Evolutionary conservation across 2,888 invertebrate genomes (phyloP).

Genomic region (Formica aserva): DNA sequence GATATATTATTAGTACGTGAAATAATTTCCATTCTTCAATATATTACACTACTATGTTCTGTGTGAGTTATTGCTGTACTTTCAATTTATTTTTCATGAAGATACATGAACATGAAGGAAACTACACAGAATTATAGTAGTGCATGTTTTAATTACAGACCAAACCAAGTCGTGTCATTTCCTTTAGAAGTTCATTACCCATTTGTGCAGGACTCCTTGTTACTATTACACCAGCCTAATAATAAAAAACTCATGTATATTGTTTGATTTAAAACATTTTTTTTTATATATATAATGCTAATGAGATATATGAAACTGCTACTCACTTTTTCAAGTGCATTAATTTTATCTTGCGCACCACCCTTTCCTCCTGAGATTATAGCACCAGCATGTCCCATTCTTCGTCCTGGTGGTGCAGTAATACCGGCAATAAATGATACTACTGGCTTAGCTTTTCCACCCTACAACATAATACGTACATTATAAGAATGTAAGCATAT

Average conservation of each 20-base stretch:
- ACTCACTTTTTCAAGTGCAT: constrained; percentile 93
- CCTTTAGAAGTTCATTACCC: constrained; percentile 95
- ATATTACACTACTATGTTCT: constrained; percentile 56
- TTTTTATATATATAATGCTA: constrained; percentile 7
- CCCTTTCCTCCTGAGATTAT: constrained; percentile 99
- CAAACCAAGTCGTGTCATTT: constrained; percentile 93
- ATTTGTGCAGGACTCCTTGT: constrained; percentile 98
- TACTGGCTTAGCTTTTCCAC: constrained; percentile 96
- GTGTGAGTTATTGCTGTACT: constrained; percentile 62
- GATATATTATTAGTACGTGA: constrained; percentile 37
- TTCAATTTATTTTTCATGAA: constrained; percentile 79
- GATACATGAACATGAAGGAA: constrained; percentile 81
- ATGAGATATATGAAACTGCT: neutral
- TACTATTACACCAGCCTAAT: constrained; percentile 95
- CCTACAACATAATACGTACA: constrained; percentile 86
- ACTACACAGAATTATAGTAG: constrained; percentile 80
- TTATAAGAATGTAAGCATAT: neutral
- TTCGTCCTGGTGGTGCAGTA: constrained; percentile 98
- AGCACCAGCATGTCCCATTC: constrained; percentile 99
- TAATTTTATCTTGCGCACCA: constrained; percentile 98
- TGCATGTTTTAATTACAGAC: constrained; percentile 78
- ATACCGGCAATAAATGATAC: constrained; percentile 99
- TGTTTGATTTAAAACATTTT: neutral
- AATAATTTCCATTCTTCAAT: constrained; percentile 54
- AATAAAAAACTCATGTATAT: constrained; percentile 55